Evolutionary conservation across 64 coral and sea anemone genomes (phyloP), one percentile per base, ranked within the genome.

Genomic region (Stichodactyla helianthus): DNA sequence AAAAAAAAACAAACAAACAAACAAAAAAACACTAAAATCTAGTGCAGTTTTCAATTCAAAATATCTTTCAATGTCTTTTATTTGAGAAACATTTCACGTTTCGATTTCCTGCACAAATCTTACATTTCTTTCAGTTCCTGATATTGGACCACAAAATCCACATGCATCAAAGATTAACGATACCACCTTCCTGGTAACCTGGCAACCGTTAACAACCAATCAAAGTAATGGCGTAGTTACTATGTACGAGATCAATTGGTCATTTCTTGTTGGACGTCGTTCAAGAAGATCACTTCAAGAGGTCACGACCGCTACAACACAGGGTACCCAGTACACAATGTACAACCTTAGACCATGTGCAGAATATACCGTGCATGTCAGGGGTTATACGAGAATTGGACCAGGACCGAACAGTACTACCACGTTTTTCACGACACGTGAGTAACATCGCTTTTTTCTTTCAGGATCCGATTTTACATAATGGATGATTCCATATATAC

Each of bases 211-310:
- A 28, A 35, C 4, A 74, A 74, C n/a, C 10, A 0, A n/a, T 26
- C 22, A 74, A 74, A 74, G 68, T 13, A 74, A 74, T 13, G 68
- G 68, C 68, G 25, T 74, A 25, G 68, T 74, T 74, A 27, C 68
- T 31, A 74, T 13, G 10, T 74, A 74, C 68, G 68, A 74, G 26
- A 74, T 74, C 25, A n/a, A 26, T 74, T 74, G 68, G 68, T 74
- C 68, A 74, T 4, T 26, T 9, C 0, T 31, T 27, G 25, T 26
- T 74, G 22, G 26, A 31, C 0, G 25, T 31, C 68, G 68, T 74
- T 74, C 68, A 74, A 9, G 68, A 31, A 74, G 68, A 74, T 74
- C 68, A 74, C 12, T 74, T 26, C 68, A 74, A 23, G 68, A 74
- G 10, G 3, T 31, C 22, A 1, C 11, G 25, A 74, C 7, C 10